Conservation (phyloP, 2,113 vertebrate species). For the Oceanites oceanicus region DNA sequence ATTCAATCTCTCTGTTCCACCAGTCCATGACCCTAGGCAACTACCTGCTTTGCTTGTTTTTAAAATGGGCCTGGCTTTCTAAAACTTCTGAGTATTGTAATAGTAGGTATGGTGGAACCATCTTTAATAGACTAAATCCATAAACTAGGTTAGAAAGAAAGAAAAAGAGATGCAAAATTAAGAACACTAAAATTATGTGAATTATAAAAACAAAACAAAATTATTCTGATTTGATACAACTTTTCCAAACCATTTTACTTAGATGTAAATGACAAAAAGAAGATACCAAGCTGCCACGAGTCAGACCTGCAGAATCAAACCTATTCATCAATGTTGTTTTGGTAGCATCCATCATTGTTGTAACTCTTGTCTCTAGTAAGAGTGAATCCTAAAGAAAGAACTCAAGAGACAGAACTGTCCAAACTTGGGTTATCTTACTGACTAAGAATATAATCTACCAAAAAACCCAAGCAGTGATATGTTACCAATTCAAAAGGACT, state of each 20-base stretch:
- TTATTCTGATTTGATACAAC: background rate
- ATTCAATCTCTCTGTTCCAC: background rate
- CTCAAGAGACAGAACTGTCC: background rate
- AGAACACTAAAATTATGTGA: background rate
- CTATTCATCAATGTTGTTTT: background rate
- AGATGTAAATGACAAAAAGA: background rate
- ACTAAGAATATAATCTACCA: background rate
- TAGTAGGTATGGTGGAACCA: background rate
- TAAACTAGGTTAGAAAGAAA: background rate
- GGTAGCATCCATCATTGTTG: background rate
- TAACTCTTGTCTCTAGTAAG: background rate
- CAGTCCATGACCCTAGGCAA: background rate
- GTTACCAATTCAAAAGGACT: background rate
- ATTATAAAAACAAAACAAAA: background rate
- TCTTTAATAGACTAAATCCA: background rate
- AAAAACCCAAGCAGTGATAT: background rate
- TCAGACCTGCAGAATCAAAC: background rate
- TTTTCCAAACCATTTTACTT: background rate
- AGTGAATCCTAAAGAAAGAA: background rate
- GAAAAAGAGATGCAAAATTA: background rate
- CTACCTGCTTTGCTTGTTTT: background rate
- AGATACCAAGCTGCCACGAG: background rate
- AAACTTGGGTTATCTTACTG: background rate
- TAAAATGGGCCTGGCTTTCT: background rate
- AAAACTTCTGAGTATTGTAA: background rate